phyloP scores from a whole-genome alignment of 2,797 vertebrate species.

The Esox lucius region DNA sequence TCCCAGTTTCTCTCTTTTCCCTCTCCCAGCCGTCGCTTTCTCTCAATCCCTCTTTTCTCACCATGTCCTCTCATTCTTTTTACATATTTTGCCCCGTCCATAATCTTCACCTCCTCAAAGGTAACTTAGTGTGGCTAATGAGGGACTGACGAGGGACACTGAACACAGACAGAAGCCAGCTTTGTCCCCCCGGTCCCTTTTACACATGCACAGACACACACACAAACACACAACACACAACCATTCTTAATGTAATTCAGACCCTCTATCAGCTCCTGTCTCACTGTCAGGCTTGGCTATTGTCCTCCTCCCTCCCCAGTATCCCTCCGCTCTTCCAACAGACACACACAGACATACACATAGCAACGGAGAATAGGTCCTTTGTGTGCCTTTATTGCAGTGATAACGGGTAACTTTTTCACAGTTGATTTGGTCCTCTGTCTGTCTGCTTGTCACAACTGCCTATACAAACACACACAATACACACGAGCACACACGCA shows the following conservation, averaged over 20 bases:
- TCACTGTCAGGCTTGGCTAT: background rate
- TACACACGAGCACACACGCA: background rate
- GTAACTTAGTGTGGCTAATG: slow-evolving; percentile 77
- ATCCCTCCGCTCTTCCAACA: background rate
- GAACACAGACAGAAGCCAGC: background rate
- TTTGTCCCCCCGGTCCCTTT: slow-evolving; percentile 7
- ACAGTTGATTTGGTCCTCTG: slow-evolving; percentile 48
- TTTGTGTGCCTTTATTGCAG: slow-evolving; percentile 66
- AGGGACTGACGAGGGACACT: slow-evolving; percentile 67
- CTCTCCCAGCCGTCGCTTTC: no score
- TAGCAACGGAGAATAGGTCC: slow-evolving; percentile 46
- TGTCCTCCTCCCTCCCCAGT: background rate
- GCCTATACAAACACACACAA: background rate
- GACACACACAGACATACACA: background rate
- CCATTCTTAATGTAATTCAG: slow-evolving; percentile 4
- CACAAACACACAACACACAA: slow-evolving; percentile 29
- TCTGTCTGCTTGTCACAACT: slow-evolving; percentile 39
- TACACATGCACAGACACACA: background rate
- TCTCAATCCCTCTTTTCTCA: slow-evolving; percentile 21
- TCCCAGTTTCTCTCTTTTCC: no score
- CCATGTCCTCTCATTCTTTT: no score
- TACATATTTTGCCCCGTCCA: background rate
- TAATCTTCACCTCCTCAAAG: slow-evolving; percentile 75
- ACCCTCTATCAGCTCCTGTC: slow-evolving; percentile 12
- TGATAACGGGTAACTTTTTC: slow-evolving; percentile 63